A percentile compares a stretch with the other conserved stretches of the same genome.
Conservation (phyloP, 2,888 invertebrate species). For the Drosophila prostipennis region DNA sequence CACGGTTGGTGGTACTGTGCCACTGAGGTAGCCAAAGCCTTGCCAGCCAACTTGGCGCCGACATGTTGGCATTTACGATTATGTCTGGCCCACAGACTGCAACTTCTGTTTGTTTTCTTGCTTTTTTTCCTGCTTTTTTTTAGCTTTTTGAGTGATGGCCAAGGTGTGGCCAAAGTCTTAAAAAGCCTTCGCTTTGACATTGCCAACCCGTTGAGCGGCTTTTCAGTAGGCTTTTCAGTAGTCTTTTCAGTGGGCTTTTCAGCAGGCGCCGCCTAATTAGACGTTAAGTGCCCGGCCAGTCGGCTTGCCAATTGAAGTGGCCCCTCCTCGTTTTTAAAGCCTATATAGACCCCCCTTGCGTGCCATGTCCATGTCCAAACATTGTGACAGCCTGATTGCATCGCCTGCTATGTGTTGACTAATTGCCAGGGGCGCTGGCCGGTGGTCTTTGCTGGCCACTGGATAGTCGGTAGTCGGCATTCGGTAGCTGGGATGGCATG, state of each 20-base stretch:
- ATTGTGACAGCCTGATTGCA: conserved; percentile 74
- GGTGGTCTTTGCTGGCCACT: neutral
- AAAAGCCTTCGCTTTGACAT: conserved; percentile 64
- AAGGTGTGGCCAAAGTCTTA: conserved; percentile 69
- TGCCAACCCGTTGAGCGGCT: conserved; percentile 37
- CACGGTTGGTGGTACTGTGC: conserved; percentile 71
- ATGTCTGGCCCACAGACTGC: conserved; percentile 25
- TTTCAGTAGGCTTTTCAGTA: conserved; percentile 51
- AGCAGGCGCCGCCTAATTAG: conserved; percentile 69
- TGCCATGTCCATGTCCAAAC: conserved; percentile 54
- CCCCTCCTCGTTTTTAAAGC: neutral
- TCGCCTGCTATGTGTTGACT: conserved; percentile 45
- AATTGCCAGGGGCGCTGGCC: conserved; percentile 36
- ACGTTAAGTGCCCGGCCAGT: conserved; percentile 61
- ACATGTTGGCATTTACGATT: conserved; percentile 58
- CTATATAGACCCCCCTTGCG: neutral
- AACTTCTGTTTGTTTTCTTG: conserved; percentile 9
- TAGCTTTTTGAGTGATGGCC: conserved; percentile 66
- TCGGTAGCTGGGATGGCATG: conserved; percentile 12
- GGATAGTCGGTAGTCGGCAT: neutral
- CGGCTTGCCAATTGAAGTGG: conserved; percentile 55
- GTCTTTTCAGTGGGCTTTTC: conserved; percentile 54
- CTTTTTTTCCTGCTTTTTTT: conserved; percentile 6
- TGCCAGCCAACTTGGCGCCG: conserved; percentile 64
- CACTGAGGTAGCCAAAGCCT: conserved; percentile 53